Evolutionary conservation across 2,797 vertebrate genomes (phyloP).

Genomic region (Poecilia velifera): DNA sequence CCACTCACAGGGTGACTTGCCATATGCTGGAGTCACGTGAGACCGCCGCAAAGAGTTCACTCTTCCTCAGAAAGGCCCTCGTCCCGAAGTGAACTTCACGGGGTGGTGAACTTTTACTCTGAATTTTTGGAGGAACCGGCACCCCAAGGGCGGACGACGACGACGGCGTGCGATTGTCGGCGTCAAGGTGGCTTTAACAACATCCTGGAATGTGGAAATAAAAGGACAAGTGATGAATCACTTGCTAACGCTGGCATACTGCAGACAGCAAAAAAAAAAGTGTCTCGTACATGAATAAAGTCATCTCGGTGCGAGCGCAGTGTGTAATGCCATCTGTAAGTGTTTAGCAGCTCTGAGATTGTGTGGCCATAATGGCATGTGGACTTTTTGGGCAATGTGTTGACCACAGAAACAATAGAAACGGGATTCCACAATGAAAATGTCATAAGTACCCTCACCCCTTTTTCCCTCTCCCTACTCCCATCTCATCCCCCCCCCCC

Average conservation of each 20-base stretch:
- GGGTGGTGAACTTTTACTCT: constrained; percentile 63
- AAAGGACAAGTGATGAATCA: constrained; percentile 62
- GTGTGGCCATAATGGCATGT: constrained; percentile 78
- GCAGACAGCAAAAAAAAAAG: constrained; percentile 21
- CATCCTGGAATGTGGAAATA: constrained; percentile 72
- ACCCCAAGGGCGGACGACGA: constrained; percentile 20
- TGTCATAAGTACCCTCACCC: constrained; percentile 74
- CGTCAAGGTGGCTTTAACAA: constrained; percentile 65
- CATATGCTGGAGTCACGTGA: constrained; percentile 75
- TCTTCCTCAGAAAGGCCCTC: constrained; percentile 43
- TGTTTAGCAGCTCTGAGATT: constrained; percentile 65
- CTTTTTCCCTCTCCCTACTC: constrained; percentile 56
- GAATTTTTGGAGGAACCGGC: constrained; percentile 52
- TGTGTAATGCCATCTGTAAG: constrained; percentile 73
- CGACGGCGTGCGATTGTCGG: constrained; percentile 36
- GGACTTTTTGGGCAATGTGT: constrained; percentile 75
- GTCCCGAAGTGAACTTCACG: constrained; percentile 72
- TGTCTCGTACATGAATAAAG: constrained; percentile 66
- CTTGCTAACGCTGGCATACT: constrained; percentile 63
- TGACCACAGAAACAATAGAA: constrained; percentile 80
- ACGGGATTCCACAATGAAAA: constrained; percentile 78
- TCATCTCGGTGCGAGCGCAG: constrained; percentile 57
- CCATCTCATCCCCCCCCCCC: constrained; percentile 56
- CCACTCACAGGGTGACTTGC: constrained; percentile 70
- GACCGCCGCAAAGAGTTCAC: constrained; percentile 48